Base-by-base conservation (phyloP, 30 jellyfish, hydroid and myxozoan species). In the Sanderia malayensis region DNA sequence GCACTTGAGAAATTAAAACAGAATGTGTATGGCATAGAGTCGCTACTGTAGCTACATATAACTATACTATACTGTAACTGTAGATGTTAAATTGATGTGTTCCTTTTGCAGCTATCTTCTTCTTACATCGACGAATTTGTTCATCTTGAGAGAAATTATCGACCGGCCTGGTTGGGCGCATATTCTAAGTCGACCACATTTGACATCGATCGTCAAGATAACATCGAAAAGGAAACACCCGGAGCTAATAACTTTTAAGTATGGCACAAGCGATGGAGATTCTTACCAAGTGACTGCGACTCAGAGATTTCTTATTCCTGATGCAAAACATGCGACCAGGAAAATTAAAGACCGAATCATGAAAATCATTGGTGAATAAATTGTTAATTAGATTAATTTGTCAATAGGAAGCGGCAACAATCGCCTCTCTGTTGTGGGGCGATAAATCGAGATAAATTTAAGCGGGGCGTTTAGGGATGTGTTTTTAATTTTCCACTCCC, bases 121-220 rank as follows among this genome's bases (percentile, higher is more conserved):
- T 20, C 86, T 92, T 8, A 84, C 98, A 9, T 76, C 93, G 52
- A 71, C 98, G 18, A 94, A 92, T 61, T 72, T 92, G 65, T 92
- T 83, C 77, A 92, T 92, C 13, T 70, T 92, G 49, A 92, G 98
- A 28, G 98, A 92, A 67, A 80, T 92, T 62, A 93, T 92, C 80
- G 98, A 92, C 47, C 84, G 95, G 28, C 96, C 98, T 31, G 98
- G 98, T 1, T 92, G 98, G 98, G 98, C 98, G 46, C 85, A 78
- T 64, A 92, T 92, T 58, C 86, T 86, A 33, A 86, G 96, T 44
- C 96, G 98, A 44, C 98, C 98, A 23, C 96, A 92, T 61, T 76
- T 92, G 69, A 77, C 98, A 46, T 92, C 98, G 1, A 85, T 92
- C 57, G 96, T 92, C 29, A 92, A 92, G 70, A 92, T 92, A 31